Evolutionary conservation across 2,113 vertebrate species (phyloP).

Genomic region (Sapayoa aenigma): DNA sequence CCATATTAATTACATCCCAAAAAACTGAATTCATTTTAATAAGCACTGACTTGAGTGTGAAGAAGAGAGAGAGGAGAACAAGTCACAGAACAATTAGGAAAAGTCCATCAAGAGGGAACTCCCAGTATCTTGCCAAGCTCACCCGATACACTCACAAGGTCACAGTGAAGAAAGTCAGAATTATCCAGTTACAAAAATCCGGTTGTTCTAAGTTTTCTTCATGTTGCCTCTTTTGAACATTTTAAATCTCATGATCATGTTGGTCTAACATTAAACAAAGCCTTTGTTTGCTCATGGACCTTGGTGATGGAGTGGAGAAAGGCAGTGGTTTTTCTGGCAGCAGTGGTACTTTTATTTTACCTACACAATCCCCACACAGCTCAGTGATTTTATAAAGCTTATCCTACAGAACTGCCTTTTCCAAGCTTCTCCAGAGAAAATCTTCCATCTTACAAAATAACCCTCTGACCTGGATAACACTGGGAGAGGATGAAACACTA

Average conservation of each 20-base stretch:
- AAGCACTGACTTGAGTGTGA: background rate
- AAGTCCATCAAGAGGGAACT: background rate
- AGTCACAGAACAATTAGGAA: background rate
- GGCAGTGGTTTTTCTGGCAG: background rate
- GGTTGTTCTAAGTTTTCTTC: background rate
- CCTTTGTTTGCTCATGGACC: background rate
- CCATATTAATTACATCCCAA: background rate
- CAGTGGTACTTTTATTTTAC: background rate
- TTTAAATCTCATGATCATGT: background rate
- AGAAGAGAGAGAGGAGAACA: background rate
- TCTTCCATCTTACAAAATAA: background rate
- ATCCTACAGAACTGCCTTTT: background rate
- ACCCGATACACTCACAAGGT: background rate
- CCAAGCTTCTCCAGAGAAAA: background rate
- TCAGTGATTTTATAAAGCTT: background rate
- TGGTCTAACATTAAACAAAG: background rate
- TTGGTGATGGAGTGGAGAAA: background rate
- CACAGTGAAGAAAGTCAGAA: background rate
- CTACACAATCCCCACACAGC: background rate
- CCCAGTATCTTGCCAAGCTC: background rate
- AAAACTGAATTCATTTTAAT: background rate
- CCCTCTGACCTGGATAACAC: rapidly evolving
- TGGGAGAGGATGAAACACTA: background rate
- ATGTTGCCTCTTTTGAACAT: background rate
- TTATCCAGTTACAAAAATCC: background rate